Conservation (phyloP, 1,140 invertebrate genomes). For the Anthonomus grandis region DNA sequence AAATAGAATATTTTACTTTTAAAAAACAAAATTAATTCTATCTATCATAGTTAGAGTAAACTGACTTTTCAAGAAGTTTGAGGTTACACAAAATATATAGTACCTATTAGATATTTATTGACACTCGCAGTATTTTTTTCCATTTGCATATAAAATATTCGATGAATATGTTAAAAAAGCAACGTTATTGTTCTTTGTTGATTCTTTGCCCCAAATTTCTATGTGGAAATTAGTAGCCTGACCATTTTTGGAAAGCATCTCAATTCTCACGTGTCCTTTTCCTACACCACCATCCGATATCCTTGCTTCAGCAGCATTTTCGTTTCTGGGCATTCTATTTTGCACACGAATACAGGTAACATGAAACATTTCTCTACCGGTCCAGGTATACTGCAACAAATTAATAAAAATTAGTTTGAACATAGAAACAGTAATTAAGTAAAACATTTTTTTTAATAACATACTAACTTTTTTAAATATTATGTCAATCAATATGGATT, state of each 20-base stretch:
- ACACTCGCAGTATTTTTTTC: constrained; percentile 20
- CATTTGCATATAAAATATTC: constrained; percentile 1
- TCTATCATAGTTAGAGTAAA: too few relatives aligned
- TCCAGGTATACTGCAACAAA: constrained; percentile 18
- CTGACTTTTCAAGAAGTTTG: too few relatives aligned
- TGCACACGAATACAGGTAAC: constrained; percentile 8
- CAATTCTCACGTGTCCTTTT: constrained; percentile 12
- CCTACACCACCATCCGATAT: constrained; percentile 14
- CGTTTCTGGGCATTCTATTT: constrained; percentile 10
- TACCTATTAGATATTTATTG: background rate
- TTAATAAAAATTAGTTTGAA: too few relatives aligned
- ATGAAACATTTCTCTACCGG: background rate
- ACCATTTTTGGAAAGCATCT: constrained; percentile 13
- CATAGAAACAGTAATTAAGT: background rate
- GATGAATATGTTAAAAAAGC: constrained; percentile 6
- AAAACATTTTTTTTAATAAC: constrained; percentile 10
- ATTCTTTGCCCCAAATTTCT: constrained; percentile 19
- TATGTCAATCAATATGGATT: too few relatives aligned
- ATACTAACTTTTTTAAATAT: too few relatives aligned
- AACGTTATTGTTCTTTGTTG: background rate
- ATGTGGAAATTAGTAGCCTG: constrained; percentile 7
- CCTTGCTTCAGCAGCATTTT: constrained; percentile 10
- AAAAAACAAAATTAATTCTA: too few relatives aligned
- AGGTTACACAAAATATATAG: too few relatives aligned
- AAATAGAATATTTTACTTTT: too few relatives aligned